phyloP scores from a whole-genome alignment of 2,797 vertebrate species.

The Clarias laeviceps region DNA sequence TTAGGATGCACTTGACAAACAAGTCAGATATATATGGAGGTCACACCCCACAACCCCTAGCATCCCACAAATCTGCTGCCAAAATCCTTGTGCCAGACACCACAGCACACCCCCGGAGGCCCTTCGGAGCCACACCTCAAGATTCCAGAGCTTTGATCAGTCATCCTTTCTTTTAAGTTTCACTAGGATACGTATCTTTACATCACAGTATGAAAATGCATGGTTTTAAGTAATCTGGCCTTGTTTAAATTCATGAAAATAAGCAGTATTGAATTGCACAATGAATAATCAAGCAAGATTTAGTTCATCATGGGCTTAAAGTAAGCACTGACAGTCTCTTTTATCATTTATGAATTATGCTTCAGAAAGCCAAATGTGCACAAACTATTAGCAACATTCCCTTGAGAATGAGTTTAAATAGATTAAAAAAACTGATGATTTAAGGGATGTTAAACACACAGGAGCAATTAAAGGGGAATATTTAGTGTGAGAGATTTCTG shows the following conservation, averaged over 20 bases:
- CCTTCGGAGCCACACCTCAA: too few relatives aligned
- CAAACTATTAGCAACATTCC: slow-evolving; percentile 60
- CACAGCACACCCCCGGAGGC: too few relatives aligned
- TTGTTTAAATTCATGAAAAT: neutral
- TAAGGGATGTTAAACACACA: slow-evolving; percentile 30
- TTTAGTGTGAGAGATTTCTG: slow-evolving; percentile 58
- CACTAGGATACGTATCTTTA: neutral
- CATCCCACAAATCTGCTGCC: too few relatives aligned
- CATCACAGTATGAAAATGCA: neutral
- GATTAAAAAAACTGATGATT: slow-evolving; percentile 53
- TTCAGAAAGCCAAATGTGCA: slow-evolving; percentile 56
- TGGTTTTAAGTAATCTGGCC: neutral
- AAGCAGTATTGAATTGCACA: neutral
- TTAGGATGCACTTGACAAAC: too few relatives aligned
- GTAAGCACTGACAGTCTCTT: slow-evolving; percentile 9
- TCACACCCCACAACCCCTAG: too few relatives aligned
- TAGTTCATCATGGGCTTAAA: neutral
- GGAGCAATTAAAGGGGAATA: slow-evolving; percentile 59
- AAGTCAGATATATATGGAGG: too few relatives aligned
- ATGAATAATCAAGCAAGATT: neutral
- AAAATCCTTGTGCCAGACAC: too few relatives aligned
- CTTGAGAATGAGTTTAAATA: slow-evolving; percentile 47
- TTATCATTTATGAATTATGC: slow-evolving; percentile 34
- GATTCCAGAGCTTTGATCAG: neutral
- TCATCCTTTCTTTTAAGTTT: neutral